Evolutionary conservation across 2,888 invertebrate genomes (phyloP).

Genomic region (Lithodes maja): DNA sequence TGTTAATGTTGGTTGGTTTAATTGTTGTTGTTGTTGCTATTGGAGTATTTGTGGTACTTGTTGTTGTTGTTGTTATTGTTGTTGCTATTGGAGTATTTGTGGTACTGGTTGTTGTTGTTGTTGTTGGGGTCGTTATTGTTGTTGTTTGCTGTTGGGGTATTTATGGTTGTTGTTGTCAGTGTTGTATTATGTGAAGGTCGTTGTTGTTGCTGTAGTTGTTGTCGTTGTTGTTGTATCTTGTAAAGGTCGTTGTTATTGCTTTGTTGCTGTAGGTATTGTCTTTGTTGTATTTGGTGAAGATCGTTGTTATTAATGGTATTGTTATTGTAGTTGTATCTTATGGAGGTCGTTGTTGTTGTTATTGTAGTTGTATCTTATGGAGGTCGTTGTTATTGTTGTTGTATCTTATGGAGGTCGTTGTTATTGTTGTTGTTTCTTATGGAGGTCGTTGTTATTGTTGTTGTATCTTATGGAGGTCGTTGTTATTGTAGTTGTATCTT

Average conservation of each 20-base stretch:
- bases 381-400: not conserved
- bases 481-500: too few relatives aligned
- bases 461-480: too few relatives aligned
- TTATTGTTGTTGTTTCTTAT: not conserved
- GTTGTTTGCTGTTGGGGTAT: not conserved
- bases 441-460: not conserved
- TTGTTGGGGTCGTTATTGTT: not conserved
- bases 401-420: not conserved
- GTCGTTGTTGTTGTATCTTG: not conserved
- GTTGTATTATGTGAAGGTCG: not conserved
- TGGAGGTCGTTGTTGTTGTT: not conserved
- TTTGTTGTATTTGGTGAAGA: not conserved
- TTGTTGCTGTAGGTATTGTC: not conserved
- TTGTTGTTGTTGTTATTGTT: not conserved
- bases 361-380: not conserved
- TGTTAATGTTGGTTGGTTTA: not conserved
- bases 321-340: not conserved
- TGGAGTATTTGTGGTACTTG: not conserved
- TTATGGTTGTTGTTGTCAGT: not conserved
- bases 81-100: not conserved
- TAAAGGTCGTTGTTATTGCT: not conserved
- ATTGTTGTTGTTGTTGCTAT: not conserved
- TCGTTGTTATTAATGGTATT: not conserved
- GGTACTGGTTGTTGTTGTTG: not conserved
- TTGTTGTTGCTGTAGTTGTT: not conserved